These are phyloP conservation scores for Thaumatotibia leucotreta DNA, from an alignment of 1,140 invertebrate species.

Conservation along the genomic window DNA sequence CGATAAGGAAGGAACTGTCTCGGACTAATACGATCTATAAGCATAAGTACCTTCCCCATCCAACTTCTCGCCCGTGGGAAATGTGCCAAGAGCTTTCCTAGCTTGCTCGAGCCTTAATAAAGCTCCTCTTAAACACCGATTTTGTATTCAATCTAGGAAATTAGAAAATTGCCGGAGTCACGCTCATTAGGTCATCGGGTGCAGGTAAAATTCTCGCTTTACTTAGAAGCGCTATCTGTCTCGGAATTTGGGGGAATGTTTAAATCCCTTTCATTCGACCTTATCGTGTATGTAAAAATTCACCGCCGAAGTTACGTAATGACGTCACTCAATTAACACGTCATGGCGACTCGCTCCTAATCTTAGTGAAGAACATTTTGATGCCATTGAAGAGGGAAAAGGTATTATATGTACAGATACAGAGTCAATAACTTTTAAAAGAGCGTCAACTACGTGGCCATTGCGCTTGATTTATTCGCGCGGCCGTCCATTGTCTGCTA, in stretches of 20 bases:
- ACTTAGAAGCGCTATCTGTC: background rate
- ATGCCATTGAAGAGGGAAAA: conserved; percentile 27
- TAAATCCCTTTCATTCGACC: conserved; percentile 4
- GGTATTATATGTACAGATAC: no score
- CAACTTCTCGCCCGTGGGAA: conserved; percentile 24
- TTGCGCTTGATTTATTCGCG: conserved; percentile 52
- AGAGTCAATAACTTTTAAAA: conserved; percentile 51
- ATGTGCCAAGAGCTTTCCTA: conserved; percentile 28
- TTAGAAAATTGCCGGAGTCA: conserved; percentile 2
- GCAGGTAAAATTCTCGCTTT: conserved; percentile 19
- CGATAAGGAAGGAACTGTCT: conserved; percentile 2
- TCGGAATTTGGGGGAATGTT: background rate
- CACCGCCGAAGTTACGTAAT: conserved; percentile 2
- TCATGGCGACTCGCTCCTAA: background rate
- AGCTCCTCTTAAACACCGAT: conserved; percentile 11
- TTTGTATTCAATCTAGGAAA: conserved; percentile 3
- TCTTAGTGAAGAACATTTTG: background rate
- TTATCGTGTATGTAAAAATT: conserved; percentile 9
- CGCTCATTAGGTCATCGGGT: background rate
- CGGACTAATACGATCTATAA: conserved; percentile 2
- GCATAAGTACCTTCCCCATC: conserved; percentile 5
- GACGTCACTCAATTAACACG: conserved; percentile 11
- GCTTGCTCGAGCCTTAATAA: conserved; percentile 26
- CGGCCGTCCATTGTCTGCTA: conserved; percentile 51
- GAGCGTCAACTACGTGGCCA: conserved; percentile 41